These are phyloP conservation scores for Ophion ventricosus DNA, from an alignment of 2,888 invertebrate genomes.

Conservation along the genomic window DNA sequence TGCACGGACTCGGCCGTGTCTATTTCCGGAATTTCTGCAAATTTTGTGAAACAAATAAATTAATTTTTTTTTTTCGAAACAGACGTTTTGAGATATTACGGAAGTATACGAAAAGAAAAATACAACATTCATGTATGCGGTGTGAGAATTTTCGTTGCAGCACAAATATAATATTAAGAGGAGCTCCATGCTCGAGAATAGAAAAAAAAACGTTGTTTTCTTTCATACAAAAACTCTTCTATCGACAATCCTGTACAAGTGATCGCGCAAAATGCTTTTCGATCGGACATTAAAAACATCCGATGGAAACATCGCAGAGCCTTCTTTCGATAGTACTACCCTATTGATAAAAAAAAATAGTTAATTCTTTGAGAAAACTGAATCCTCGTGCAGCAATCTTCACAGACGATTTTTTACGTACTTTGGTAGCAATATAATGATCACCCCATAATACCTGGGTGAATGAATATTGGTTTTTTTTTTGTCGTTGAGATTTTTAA, in stretches of 20 bases:
- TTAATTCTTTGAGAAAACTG: no score
- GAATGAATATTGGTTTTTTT: background rate
- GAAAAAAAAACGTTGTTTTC: background rate
- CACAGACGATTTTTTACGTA: background rate
- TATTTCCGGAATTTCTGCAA: slow-evolving; percentile 74
- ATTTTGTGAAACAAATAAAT: background rate
- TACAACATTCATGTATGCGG: slow-evolving; percentile 49
- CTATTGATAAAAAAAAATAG: no score
- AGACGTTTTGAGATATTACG: background rate
- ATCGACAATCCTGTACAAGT: background rate
- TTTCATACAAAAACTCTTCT: background rate
- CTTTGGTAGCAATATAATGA: background rate
- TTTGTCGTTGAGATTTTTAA: background rate
- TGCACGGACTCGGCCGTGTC: slow-evolving; percentile 81
- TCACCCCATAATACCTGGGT: background rate
- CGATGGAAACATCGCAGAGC: background rate
- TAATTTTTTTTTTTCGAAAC: background rate
- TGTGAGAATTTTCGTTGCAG: slow-evolving; percentile 13
- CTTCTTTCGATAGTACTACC: no score
- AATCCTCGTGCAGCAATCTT: background rate
- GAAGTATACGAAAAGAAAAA: slow-evolving; percentile 35
- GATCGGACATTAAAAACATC: background rate
- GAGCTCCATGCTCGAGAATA: background rate
- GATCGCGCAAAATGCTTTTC: background rate
- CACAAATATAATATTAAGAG: slow-evolving; percentile 26